Conservation (phyloP, 2,797 vertebrate genomes). For the Tauraco hartlaubi region DNA sequence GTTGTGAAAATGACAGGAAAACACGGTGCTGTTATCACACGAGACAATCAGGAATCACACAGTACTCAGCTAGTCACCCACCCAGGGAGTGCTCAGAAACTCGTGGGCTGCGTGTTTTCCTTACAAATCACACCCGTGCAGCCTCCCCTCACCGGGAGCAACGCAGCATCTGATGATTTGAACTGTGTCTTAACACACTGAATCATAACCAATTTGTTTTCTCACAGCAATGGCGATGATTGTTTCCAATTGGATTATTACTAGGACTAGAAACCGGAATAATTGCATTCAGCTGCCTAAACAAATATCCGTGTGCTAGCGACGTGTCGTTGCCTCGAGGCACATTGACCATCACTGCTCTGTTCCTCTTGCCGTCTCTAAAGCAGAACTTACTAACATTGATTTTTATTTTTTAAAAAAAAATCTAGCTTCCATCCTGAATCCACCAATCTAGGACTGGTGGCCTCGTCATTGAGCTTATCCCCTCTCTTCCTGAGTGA, state of each 20-base stretch:
- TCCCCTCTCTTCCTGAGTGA: background rate
- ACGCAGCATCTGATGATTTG: background rate
- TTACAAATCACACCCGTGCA: background rate
- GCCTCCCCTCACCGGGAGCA: background rate
- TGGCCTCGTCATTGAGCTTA: background rate
- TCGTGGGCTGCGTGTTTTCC: background rate
- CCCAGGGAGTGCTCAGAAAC: background rate
- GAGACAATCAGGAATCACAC: conserved; percentile 28
- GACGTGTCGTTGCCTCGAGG: background rate
- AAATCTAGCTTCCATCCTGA: conserved; percentile 36
- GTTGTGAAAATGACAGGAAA: conserved; percentile 69
- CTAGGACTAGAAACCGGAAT: background rate
- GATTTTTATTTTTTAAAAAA: background rate
- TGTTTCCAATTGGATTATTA: background rate
- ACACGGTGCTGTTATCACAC: conserved; percentile 56
- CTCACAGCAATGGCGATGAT: background rate
- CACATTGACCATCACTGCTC: background rate
- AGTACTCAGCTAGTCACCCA: conserved; percentile 7
- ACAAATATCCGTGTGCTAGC: background rate
- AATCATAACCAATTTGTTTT: background rate
- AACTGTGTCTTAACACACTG: background rate
- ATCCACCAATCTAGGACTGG: conserved; percentile 53
- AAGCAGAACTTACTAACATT: background rate
- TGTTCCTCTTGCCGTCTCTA: background rate
- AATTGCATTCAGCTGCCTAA: background rate